Evolutionary conservation across 1,140 invertebrate species (phyloP), one percentile per base, ranked within the genome.

Genomic region (Adelges cooleyi): DNA sequence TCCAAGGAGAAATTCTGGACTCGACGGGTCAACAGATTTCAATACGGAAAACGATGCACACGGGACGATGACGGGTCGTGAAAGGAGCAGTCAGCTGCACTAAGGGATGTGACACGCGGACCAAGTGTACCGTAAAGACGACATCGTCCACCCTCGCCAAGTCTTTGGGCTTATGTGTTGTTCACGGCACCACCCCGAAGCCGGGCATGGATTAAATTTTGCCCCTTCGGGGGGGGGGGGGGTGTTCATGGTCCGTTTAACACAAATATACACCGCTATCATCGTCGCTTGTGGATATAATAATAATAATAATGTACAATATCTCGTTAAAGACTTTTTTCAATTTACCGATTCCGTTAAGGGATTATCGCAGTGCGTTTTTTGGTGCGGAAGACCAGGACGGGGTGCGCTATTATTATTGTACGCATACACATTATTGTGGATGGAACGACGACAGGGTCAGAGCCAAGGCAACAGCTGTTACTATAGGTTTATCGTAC

Each of bases 281-380:
- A n/a, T n/a, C n/a, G n/a, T n/a, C n/a, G n/a, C n/a, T n/a, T n/a
- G n/a, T n/a, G n/a, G n/a, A n/a, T n/a, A n/a, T n/a, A n/a, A n/a
- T n/a, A n/a, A n/a, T n/a, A n/a, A n/a, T 11, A 33, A 11, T 33
- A 11, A 33, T 5, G 11, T 59, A 17, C 25, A 44, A 27, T 25
- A 13, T 25, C 54, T 59, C 38, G 54, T 59, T 38, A 59, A 59
- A 59, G 54, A 59, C 38, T 46, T 18, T 59, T 59, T 59, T 59
- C 54, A 59, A 59, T 59, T 59, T 59, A 36, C 11, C 20, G n/a
- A 10, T 33, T 5, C 2, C 2, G 15, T 44, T 59, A 42, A 42
- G 36, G 40, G 54, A 59, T 54, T 40, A 54, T 10, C 36, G 15
- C 18, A 23, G 20, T 44, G 54, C 29, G 29, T 5, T 33, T 44